Conservation (phyloP, 2,888 invertebrate species). For the Cotesia congregata region DNA sequence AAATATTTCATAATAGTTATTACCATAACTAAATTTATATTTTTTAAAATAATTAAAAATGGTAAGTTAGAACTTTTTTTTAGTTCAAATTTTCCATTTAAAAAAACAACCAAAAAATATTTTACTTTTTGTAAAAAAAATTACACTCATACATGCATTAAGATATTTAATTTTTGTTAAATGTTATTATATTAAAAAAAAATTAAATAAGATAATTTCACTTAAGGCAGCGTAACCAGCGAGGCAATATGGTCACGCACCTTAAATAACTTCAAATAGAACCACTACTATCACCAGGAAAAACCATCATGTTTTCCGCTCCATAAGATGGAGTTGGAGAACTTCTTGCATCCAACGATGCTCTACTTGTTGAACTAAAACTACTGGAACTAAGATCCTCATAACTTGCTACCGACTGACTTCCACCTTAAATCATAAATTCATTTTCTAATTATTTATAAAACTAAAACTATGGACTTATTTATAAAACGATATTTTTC, state of each 20-base stretch:
- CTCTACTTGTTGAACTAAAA: constrained; percentile 85
- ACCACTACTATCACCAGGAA: constrained; percentile 83
- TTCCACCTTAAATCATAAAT: constrained; percentile 71
- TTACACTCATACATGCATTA: neutral
- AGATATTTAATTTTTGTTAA: neutral
- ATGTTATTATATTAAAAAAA: neutral
- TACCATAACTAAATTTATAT: neutral
- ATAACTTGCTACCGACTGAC: constrained; percentile 75
- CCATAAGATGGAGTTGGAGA: constrained; percentile 84
- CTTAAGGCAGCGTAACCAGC: constrained; percentile 66
- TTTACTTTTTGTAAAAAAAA: neutral
- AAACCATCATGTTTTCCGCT: constrained; percentile 83
- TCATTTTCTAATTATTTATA: constrained; percentile 1
- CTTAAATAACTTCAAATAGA: constrained; percentile 73
- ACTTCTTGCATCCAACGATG: constrained; percentile 80
- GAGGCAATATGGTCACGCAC: constrained; percentile 60
- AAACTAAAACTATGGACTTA: neutral
- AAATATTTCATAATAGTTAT: neutral
- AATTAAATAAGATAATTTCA: constrained; percentile 45
- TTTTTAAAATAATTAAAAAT: neutral
- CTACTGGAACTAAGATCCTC: constrained; percentile 89
- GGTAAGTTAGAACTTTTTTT: neutral
- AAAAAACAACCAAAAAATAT: neutral
- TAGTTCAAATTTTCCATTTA: neutral
- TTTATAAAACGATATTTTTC: neutral